Evolutionary conservation across 1,140 invertebrate genomes (phyloP).

Genomic region (Anastrepha ludens): DNA sequence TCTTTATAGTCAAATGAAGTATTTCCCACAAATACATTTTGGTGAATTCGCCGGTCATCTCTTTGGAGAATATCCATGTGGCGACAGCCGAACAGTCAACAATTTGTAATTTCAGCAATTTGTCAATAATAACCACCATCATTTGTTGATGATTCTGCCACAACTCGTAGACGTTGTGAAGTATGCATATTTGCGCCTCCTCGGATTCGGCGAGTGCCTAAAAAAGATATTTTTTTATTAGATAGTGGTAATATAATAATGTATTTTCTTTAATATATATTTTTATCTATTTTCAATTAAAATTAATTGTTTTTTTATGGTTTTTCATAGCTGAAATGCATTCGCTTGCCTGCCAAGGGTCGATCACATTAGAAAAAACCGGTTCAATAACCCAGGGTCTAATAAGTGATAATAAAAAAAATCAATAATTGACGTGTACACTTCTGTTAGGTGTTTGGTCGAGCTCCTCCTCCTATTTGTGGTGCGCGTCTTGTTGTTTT

Average conservation of each 20-base stretch:
- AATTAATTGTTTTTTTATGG: background rate
- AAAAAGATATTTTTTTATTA: conserved; percentile 59
- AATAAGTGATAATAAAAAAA: too few species aligned
- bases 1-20: conserved; percentile 94
- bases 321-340: conserved; percentile 6
- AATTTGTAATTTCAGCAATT: conserved; percentile 97
- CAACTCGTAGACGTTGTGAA: conserved; percentile 94
- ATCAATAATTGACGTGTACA: too few species aligned
- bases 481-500: too few species aligned
- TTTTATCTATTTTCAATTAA: too few species aligned
- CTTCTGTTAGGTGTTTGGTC: too few species aligned
- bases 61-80: conserved; percentile 99
- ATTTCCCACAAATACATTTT: conserved; percentile 99
- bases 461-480: too few species aligned
- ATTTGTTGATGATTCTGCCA: conserved; percentile 98
- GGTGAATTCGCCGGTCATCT: conserved; percentile 95
- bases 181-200: conserved; percentile 95
- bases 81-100: conserved; percentile 97
- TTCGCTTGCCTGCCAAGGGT: background rate
- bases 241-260: background rate
- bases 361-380: too few species aligned
- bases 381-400: too few species aligned
- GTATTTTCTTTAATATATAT: too few species aligned
- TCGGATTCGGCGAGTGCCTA: conserved; percentile 92
- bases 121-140: conserved; percentile 96